Percentiles rank a stretch among this genome's conserved stretches.
These are phyloP conservation scores for Paraplagusia blochii DNA, from an alignment of 2,113 vertebrate genomes.

Conservation along the genomic window DNA sequence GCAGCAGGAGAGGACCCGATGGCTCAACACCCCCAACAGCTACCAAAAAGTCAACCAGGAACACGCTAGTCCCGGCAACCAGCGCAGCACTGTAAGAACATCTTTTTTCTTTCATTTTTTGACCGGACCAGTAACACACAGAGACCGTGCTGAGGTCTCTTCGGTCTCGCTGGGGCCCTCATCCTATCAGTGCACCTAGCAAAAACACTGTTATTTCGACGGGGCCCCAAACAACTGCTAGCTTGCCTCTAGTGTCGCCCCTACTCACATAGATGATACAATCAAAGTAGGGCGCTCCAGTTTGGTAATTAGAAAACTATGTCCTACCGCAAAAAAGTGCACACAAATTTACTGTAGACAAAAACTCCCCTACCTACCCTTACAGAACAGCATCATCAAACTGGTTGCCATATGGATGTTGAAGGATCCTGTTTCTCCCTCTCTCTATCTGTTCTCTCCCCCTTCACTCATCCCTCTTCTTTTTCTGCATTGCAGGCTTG, in stretches of 20 bases:
- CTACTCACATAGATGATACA: too few relatives aligned
- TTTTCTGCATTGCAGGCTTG: constrained; percentile 81
- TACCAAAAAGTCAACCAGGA: constrained; percentile 90
- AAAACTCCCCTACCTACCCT: too few relatives aligned
- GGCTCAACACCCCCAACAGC: constrained; percentile 97
- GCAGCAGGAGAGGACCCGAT: constrained; percentile 95
- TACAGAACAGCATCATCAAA: constrained; percentile 21
- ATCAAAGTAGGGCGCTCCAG: too few relatives aligned
- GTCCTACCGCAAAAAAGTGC: constrained; percentile 2
- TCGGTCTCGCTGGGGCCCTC: too few relatives aligned
- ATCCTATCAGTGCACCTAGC: too few relatives aligned
- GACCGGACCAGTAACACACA: too few relatives aligned
- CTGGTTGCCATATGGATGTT: constrained; percentile 25
- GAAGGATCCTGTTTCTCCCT: constrained; percentile 49
- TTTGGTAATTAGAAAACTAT: background rate
- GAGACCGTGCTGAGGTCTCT: too few relatives aligned
- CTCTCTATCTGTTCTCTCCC: constrained; percentile 39
- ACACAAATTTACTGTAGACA: too few relatives aligned
- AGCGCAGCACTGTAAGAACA: constrained; percentile 83
- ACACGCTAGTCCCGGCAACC: constrained; percentile 78
- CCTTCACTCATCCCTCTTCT: constrained; percentile 32
- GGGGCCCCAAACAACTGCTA: too few relatives aligned
- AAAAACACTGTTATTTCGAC: too few relatives aligned
- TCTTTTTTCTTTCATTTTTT: too few relatives aligned
- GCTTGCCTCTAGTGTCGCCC: too few relatives aligned